phyloP scores from a whole-genome alignment of 2,797 vertebrate species.

The Pantherophis vulpinus region DNA sequence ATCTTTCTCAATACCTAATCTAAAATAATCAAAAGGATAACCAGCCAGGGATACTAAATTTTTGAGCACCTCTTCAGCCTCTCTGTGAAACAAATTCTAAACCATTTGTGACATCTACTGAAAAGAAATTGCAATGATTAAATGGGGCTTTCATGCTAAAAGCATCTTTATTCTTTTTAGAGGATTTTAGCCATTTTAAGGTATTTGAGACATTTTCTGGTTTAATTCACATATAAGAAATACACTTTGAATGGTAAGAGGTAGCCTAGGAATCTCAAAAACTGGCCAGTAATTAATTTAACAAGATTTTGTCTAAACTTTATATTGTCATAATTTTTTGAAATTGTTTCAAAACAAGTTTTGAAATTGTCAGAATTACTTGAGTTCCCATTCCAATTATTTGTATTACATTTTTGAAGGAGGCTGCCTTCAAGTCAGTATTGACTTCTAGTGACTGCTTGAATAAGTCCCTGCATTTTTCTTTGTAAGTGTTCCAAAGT shows the following conservation, averaged over 20 bases:
- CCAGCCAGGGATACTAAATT: conserved; percentile 20
- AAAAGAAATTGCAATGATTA: conserved; percentile 34
- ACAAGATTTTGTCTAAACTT: no score
- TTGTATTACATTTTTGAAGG: background rate
- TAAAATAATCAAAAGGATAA: conserved; percentile 42
- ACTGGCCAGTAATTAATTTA: background rate
- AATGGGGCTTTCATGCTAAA: conserved; percentile 33
- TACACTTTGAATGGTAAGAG: background rate
- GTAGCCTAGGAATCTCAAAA: background rate
- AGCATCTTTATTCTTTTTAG: background rate
- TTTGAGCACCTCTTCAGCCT: conserved; percentile 39
- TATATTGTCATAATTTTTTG: background rate
- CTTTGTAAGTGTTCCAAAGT: background rate
- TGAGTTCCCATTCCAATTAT: background rate
- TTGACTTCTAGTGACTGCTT: background rate
- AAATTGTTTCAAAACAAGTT: background rate
- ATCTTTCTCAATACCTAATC: conserved; percentile 29
- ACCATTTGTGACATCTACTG: background rate
- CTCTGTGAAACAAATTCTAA: conserved; percentile 38
- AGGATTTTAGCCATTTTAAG: background rate
- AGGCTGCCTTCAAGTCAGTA: background rate
- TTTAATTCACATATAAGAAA: background rate
- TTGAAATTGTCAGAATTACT: background rate
- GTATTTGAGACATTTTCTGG: background rate
- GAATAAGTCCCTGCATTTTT: background rate